Conservation (phyloP, 2,888 invertebrate species). For the Heliconius charithonia region DNA sequence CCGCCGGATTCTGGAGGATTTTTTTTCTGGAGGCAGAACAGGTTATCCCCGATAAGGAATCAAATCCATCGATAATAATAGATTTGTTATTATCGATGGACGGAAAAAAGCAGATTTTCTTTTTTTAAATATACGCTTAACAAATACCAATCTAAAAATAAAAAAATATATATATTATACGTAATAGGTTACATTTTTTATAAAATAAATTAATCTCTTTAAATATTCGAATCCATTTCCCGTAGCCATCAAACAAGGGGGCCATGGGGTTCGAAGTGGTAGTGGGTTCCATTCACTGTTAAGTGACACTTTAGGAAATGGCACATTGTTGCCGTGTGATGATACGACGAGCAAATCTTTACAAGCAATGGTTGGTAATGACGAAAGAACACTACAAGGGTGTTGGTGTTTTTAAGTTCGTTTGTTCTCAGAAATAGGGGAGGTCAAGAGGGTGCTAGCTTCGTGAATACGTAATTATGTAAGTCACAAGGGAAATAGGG, state of each 20-base stretch:
- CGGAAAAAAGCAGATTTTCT: no score
- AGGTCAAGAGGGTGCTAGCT: conserved; percentile 6
- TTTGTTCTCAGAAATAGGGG: conserved; percentile 30
- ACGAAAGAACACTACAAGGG: conserved; percentile 39
- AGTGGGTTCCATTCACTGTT: conserved; percentile 63
- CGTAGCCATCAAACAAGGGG: conserved; percentile 31
- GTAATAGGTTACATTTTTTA: background rate
- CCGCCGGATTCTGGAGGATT: no score
- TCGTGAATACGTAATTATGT: conserved; percentile 4
- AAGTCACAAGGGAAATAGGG: background rate
- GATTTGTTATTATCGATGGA: no score
- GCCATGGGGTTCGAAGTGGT: conserved; percentile 44
- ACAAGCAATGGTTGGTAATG: conserved; percentile 43
- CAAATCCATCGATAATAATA: no score
- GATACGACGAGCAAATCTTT: conserved; percentile 47
- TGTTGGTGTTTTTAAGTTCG: conserved; percentile 42
- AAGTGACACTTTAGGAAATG: conserved; percentile 61
- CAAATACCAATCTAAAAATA: background rate
- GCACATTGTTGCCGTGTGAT: conserved; percentile 54
- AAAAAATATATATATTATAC: background rate
- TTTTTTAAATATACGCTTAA: no score
- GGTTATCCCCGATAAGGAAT: background rate
- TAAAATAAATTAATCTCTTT: conserved; percentile 25
- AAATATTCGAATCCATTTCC: conserved; percentile 35
- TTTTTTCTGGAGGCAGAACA: no score